Base-by-base conservation (phyloP, 2,888 invertebrate species). In the Oithona nana region DNA sequence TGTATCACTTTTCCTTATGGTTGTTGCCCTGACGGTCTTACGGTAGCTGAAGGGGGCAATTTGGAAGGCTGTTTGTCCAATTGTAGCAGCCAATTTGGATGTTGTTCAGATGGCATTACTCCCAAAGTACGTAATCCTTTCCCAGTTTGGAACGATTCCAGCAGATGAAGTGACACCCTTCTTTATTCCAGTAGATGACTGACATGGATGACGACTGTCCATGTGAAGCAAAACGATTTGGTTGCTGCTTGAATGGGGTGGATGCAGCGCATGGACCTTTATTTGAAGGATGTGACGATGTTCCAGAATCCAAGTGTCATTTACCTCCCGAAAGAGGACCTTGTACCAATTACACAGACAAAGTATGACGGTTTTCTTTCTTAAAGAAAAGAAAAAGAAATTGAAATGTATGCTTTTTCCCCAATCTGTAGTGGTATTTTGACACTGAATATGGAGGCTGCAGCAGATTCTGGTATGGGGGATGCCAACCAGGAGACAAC, bases 1-100 rank as follows among this genome's bases (percentile, higher is more conserved):
- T 90, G 89, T 69, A 79, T 83, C 70, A 86, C 88, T 0, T 85
- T 81, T 76, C 87, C 88, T 71, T 89, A 88, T 69, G 92, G 92
- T 3, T 93, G 92, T 71, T 93, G 92, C 69, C 81, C 83, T 1
- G 90, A 93, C 72, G 90, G 89, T 11, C 71, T 76, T 39, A 59
- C 65, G 6, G 59, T 64, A n/a, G 66, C 67, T 6, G 29, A 58
- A 28, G 66, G 67, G 57, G 64, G 66, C 2, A 63, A 64, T 50
- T 55, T 55, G 24, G 64, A 65, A 50, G 67, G 66, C 65, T 20
- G 29, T 59, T 52, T 13, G 8, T 6, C 29, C 22, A 28, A 79
- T 0, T 59, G 59, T 48, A 59, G 48, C 49, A 85, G 88, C 0
- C 87, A 88, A 71, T 90, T 88, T 71, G 90, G 92, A 1, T 93